A percentile compares a stretch with the other conserved stretches of the same genome.
Conservation (phyloP, 2,888 invertebrate species). For the Dione vanillae region DNA sequence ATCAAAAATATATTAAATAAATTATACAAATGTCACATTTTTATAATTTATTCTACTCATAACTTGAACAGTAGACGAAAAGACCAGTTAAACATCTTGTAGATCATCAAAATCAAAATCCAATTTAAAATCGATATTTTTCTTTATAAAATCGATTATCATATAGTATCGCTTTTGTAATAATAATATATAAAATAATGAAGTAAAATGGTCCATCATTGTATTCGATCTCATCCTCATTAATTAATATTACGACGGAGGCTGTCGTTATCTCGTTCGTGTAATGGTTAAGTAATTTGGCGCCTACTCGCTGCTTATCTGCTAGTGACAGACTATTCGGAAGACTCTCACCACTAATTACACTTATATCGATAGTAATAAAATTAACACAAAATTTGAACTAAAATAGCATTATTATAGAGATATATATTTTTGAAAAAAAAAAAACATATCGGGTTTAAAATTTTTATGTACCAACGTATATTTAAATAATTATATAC, state of each 20-base stretch:
- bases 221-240: conserved; percentile 36
- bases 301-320: conserved; percentile 21
- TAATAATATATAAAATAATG: conserved; percentile 38
- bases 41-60: no score
- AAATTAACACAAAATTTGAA: neutral
- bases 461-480: no score
- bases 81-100: no score
- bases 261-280: conserved; percentile 23
- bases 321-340: conserved; percentile 2
- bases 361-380: neutral
- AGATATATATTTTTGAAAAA: no score
- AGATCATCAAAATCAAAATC: no score
- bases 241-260: conserved; percentile 45
- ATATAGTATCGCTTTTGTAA: conserved; percentile 17
- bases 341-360: neutral
- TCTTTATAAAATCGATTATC: no score
- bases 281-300: conserved; percentile 32
- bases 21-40: no score
- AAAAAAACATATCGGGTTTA: no score
- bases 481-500: no score
- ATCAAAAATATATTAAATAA: no score
- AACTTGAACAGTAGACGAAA: no score
- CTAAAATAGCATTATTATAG: neutral
- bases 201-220: conserved; percentile 24
- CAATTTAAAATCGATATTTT: no score